Conservation (phyloP, 1,140 invertebrate genomes). For the Drosophila punjabiensis region DNA sequence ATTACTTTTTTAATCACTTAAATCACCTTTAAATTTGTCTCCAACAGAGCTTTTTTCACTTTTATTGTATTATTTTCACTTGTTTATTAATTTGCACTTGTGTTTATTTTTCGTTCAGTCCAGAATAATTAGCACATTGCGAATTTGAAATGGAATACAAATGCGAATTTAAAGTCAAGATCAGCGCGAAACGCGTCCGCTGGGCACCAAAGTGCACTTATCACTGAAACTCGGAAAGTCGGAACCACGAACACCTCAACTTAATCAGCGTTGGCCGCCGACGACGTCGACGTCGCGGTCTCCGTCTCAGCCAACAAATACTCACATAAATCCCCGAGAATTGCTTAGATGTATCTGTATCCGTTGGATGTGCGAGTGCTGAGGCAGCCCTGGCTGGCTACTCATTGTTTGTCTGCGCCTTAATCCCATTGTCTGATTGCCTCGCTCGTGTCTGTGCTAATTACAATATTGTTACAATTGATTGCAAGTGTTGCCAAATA, state of each 20-base stretch:
- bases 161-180: slow-evolving; percentile 17
- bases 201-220: slow-evolving; percentile 61
- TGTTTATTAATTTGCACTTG: slow-evolving; percentile 17
- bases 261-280: slow-evolving; percentile 50
- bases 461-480: slow-evolving; percentile 59
- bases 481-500: slow-evolving; percentile 61
- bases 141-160: slow-evolving; percentile 11
- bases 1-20: slow-evolving; percentile 2
- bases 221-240: slow-evolving; percentile 60
- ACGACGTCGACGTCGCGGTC: slow-evolving; percentile 17
- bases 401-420: slow-evolving; percentile 22
- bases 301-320: slow-evolving; percentile 15
- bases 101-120: background rate
- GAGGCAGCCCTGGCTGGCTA: slow-evolving; percentile 51
- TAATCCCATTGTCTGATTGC: slow-evolving; percentile 38
- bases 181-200: slow-evolving; percentile 39
- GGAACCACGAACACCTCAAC: slow-evolving; percentile 55
- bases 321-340: slow-evolving; percentile 12
- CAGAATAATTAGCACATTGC: slow-evolving; percentile 14
- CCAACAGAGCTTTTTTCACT: background rate
- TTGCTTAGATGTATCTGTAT: slow-evolving; percentile 26
- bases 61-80: background rate
- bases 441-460: slow-evolving; percentile 34
- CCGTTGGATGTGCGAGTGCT: slow-evolving; percentile 24
- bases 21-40: slow-evolving; percentile 2